Percentiles rank a stretch among this genome's conserved stretches.
These are phyloP conservation scores for Brachypodius melanocephalos DNA, from an alignment of 2,113 vertebrate genomes.

Conservation along the genomic window DNA sequence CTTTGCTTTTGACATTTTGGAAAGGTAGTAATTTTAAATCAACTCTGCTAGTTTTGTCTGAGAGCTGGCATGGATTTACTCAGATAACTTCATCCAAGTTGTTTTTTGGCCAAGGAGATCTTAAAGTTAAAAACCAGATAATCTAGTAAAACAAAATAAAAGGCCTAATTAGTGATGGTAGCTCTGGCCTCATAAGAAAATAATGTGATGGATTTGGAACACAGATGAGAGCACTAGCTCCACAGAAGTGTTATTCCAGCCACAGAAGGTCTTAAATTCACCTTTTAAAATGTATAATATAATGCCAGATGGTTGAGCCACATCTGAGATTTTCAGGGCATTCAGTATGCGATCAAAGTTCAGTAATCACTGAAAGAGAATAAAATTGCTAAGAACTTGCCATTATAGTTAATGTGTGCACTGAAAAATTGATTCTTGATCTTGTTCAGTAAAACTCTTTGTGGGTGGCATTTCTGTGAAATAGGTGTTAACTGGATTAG, in stretches of 20 bases:
- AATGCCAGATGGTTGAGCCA: conserved; percentile 42
- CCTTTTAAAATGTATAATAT: conserved; percentile 40
- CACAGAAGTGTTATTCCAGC: conserved; percentile 57
- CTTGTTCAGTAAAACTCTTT: background rate
- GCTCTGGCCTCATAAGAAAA: conserved; percentile 47
- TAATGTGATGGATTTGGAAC: conserved; percentile 47
- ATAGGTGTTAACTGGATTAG: conserved; percentile 38
- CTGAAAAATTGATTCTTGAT: conserved; percentile 11
- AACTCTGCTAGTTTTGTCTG: background rate
- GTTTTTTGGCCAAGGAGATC: background rate
- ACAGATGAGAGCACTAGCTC: conserved; percentile 42
- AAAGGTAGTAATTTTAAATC: background rate
- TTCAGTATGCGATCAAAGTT: background rate
- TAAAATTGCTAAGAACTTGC: conserved; percentile 9
- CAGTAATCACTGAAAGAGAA: background rate
- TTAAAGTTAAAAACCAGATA: conserved; percentile 58
- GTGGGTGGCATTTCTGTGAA: conserved; percentile 49
- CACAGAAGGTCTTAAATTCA: conserved; percentile 48
- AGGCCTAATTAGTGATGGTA: conserved; percentile 51
- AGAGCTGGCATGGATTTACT: background rate
- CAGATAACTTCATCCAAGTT: conserved; percentile 14
- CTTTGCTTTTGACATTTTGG: background rate
- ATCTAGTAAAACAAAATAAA: conserved; percentile 65
- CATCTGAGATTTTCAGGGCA: conserved; percentile 35
- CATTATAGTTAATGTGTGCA: background rate